A percentile compares a stretch with the other conserved stretches of the same genome.
Conservation (phyloP, 2,113 vertebrate species). For the Pomatostomus ruficeps region DNA sequence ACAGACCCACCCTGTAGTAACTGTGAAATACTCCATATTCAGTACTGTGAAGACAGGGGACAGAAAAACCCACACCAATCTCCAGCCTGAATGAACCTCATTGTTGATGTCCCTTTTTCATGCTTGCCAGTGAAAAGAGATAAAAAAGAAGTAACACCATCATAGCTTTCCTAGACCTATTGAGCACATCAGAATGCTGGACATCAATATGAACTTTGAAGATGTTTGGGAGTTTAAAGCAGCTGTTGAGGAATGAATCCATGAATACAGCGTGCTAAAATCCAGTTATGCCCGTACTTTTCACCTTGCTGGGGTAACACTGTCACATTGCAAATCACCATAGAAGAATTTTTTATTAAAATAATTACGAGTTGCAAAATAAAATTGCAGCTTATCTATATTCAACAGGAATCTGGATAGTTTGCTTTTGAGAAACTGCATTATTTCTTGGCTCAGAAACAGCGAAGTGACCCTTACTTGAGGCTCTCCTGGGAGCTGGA, state of each 20-base stretch:
- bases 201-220: background rate
- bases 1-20: background rate
- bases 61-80: background rate
- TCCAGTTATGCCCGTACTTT: background rate
- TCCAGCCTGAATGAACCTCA: background rate
- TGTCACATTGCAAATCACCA: background rate
- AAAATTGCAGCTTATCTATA: background rate
- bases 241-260: background rate
- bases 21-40: background rate
- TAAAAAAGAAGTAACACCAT: background rate
- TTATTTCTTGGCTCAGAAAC: background rate
- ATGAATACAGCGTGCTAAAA: background rate
- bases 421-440: background rate
- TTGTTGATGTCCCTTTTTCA: background rate
- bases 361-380: background rate
- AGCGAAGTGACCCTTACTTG: slow-evolving; percentile 79
- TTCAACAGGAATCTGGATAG: background rate
- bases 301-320: background rate
- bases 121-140: background rate
- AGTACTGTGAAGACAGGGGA: background rate
- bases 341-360: background rate
- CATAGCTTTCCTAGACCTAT: background rate
- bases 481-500: slow-evolving; percentile 98
- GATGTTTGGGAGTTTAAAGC: background rate
- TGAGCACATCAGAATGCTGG: background rate